Percentiles rank a stretch among this genome's conserved stretches.
Evolutionary conservation across 2,888 invertebrate species (phyloP).

Genomic region (Nasonia oneida): DNA sequence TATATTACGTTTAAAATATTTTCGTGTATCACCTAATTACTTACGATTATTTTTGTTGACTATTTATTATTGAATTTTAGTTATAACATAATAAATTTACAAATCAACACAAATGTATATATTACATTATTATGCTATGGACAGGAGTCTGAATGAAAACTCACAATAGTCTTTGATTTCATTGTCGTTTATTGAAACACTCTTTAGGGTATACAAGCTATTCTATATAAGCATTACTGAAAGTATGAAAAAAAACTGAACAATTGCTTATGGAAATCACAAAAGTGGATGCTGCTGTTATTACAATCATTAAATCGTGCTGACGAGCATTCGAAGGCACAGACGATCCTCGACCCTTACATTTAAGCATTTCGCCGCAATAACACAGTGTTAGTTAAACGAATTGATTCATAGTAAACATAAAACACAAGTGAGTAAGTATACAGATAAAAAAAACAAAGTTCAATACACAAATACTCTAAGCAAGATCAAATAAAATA

Average conservation of each 20-base stretch:
- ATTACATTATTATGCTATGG: slow-evolving; percentile 13
- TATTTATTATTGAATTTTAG: slow-evolving; percentile 53
- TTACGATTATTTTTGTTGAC: slow-evolving; percentile 18
- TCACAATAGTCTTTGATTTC: slow-evolving; percentile 65
- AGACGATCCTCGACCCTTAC: slow-evolving; percentile 79
- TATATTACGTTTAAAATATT: slow-evolving; percentile 9
- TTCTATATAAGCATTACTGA: slow-evolving; percentile 77
- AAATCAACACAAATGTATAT: neutral
- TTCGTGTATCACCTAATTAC: neutral
- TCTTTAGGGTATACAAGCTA: slow-evolving; percentile 77
- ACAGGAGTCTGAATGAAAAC: slow-evolving; percentile 56
- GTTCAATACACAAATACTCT: neutral
- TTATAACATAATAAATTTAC: slow-evolving; percentile 25
- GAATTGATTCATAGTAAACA: slow-evolving; percentile 43
- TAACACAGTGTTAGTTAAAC: slow-evolving; percentile 64
- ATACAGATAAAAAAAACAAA: slow-evolving; percentile 18
- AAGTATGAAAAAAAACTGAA: slow-evolving; percentile 75
- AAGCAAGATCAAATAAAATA: slow-evolving; percentile 11
- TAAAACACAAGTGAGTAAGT: slow-evolving; percentile 35
- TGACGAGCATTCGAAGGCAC: slow-evolving; percentile 77
- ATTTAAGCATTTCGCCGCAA: slow-evolving; percentile 75
- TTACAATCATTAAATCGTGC: slow-evolving; percentile 71
- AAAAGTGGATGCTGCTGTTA: slow-evolving; percentile 74
- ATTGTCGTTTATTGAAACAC: slow-evolving; percentile 78
- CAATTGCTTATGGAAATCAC: slow-evolving; percentile 77